A percentile compares a stretch with the other conserved stretches of the same genome.
Evolutionary conservation across 2,797 vertebrate species (phyloP).

Genomic region (Bryconaethiops microstoma): DNA sequence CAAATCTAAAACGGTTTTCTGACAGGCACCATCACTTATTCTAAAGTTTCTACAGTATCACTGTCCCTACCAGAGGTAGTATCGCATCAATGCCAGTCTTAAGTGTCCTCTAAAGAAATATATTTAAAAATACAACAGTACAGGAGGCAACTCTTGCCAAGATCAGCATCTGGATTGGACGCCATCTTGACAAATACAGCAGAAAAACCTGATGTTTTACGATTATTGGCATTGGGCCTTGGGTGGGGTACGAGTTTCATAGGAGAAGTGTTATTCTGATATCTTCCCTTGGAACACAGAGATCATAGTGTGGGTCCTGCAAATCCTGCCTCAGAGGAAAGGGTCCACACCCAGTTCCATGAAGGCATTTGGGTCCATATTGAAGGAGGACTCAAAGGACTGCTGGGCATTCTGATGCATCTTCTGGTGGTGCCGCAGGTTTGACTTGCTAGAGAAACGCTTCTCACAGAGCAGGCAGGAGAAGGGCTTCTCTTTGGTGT

Average conservation of each 20-base stretch:
- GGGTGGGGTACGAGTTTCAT: constrained; percentile 52
- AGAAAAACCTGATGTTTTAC: constrained; percentile 69
- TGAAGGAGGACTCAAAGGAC: constrained; percentile 70
- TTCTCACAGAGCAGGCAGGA: constrained; percentile 78
- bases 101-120: constrained; percentile 52
- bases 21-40: constrained; percentile 63
- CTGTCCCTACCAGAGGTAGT: constrained; percentile 69
- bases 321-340: constrained; percentile 69
- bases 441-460: constrained; percentile 84
- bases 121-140: constrained; percentile 57
- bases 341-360: constrained; percentile 79
- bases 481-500: constrained; percentile 87
- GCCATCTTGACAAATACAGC: constrained; percentile 57
- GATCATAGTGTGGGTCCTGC: constrained; percentile 26
- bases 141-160: constrained; percentile 54
- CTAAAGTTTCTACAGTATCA: constrained; percentile 60
- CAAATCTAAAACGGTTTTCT: constrained; percentile 57
- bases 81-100: constrained; percentile 55
- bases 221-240: constrained; percentile 70
- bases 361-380: constrained; percentile 72
- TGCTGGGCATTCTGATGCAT: constrained; percentile 77
- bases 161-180: constrained; percentile 55
- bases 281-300: constrained; percentile 51
- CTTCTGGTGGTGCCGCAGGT: constrained; percentile 82
- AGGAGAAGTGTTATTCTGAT: constrained; percentile 47